phyloP scores from a whole-genome alignment of 2,797 vertebrate genomes.

The Capromys pilorides region DNA sequence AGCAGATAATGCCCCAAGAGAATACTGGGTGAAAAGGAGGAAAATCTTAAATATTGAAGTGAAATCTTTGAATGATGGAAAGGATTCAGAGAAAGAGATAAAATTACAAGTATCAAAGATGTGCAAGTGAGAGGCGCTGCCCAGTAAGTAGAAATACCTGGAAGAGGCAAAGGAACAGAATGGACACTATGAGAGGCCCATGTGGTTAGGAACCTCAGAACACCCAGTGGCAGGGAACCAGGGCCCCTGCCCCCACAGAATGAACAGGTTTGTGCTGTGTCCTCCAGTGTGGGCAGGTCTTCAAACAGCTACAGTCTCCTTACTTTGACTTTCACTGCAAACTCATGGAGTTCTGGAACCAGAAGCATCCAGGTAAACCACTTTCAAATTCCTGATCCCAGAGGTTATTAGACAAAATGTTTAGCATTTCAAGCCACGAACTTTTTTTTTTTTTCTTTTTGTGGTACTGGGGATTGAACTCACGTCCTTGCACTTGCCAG shows the following conservation, averaged over 20 bases:
- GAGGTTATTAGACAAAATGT: constrained; percentile 2
- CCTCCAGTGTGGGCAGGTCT: neutral
- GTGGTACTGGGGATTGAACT: too few species aligned
- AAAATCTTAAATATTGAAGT: constrained; percentile 28
- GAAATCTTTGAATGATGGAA: neutral
- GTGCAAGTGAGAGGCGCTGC: neutral
- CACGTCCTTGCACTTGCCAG: too few species aligned
- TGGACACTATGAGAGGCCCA: neutral
- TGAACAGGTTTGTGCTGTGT: neutral
- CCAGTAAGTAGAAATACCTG: neutral
- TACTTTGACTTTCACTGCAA: neutral
- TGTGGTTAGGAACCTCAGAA: neutral
- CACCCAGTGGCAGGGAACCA: neutral
- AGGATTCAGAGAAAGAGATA: constrained; percentile 40
- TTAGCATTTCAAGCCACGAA: neutral
- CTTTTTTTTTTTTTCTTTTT: too few species aligned
- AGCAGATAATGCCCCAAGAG: constrained; percentile 16
- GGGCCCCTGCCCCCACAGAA: neutral
- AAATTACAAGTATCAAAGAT: constrained; percentile 33
- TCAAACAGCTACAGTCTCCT: neutral
- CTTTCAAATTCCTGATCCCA: constrained; percentile 5
- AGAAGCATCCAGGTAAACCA: neutral
- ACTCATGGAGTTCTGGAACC: neutral
- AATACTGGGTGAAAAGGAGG: neutral
- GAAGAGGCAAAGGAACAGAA: neutral